phyloP scores from a whole-genome alignment of 1,140 invertebrate species.

The Lutraria rhynchaena region DNA sequence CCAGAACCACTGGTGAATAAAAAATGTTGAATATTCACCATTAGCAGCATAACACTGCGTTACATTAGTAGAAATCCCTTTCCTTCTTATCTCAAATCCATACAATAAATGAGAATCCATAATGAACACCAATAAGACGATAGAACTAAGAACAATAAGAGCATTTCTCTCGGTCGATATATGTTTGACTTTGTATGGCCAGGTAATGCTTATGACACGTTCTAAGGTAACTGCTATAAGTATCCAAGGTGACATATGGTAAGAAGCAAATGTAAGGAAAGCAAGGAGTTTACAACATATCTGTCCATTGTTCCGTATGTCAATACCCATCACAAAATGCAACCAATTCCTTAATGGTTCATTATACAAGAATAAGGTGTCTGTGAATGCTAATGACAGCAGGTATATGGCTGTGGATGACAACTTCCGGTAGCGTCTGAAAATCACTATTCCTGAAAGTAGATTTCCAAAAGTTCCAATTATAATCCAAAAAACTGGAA shows the following conservation, averaged over 20 bases:
- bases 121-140: neutral
- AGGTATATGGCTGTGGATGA: constrained; percentile 61
- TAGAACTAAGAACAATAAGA: neutral
- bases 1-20: constrained; percentile 9
- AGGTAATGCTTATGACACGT: constrained; percentile 61
- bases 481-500: constrained; percentile 54
- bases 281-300: constrained; percentile 59
- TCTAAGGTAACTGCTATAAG: constrained; percentile 68
- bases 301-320: constrained; percentile 45
- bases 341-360: constrained; percentile 65
- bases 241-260: constrained; percentile 66
- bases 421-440: constrained; percentile 7
- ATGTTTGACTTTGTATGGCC: constrained; percentile 60
- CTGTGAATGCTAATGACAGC: constrained; percentile 58
- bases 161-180: constrained; percentile 45
- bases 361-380: constrained; percentile 60
- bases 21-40: neutral
- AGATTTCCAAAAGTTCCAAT: constrained; percentile 66
- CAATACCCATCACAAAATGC: constrained; percentile 33
- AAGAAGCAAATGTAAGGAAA: constrained; percentile 57
- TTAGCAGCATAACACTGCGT: neutral
- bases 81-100: neutral
- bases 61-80: neutral
- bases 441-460: constrained; percentile 51
- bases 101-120: constrained; percentile 18